Conservation (phyloP, 2,888 invertebrate genomes). For the Oeneis ivallda region DNA sequence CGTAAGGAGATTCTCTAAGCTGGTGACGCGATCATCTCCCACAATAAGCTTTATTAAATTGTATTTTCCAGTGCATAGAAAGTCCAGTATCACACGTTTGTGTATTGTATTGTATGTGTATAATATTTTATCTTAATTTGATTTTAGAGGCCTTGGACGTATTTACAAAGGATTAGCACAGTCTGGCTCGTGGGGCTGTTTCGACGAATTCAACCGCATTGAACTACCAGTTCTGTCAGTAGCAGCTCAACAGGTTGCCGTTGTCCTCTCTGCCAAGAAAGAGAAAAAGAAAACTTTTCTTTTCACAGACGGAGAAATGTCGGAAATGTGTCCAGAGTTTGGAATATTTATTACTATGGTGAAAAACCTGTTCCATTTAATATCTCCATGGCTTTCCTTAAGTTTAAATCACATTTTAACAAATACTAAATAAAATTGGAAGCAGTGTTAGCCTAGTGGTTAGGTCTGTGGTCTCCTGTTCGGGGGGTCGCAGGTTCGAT, state of each 20-base stretch:
- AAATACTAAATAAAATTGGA: too few species aligned
- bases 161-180: slow-evolving; percentile 98
- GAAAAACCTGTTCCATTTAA: neutral
- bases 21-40: too few species aligned
- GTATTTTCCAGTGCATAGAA: neutral
- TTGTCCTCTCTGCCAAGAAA: slow-evolving; percentile 94
- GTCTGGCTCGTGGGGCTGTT: slow-evolving; percentile 98
- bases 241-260: slow-evolving; percentile 98
- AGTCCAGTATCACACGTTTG: neutral
- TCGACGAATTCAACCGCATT: slow-evolving; percentile 98
- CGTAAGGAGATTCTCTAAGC: too few species aligned
- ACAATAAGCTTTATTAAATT: too few species aligned
- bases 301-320: slow-evolving; percentile 96
- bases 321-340: slow-evolving; percentile 96
- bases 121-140: slow-evolving; percentile 7
- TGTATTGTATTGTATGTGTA: neutral
- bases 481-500: too few species aligned
- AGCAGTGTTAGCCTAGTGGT: too few species aligned
- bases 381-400: neutral
- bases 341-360: slow-evolving; percentile 99
- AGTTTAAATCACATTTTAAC: too few species aligned
- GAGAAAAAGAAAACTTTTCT: slow-evolving; percentile 95
- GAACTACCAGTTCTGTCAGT: slow-evolving; percentile 93
- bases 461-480: too few species aligned
- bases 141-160: slow-evolving; percentile 90